These are phyloP conservation scores for Peromyscus californicus DNA, from an alignment of 2,113 vertebrate genomes.

Conservation along the genomic window DNA sequence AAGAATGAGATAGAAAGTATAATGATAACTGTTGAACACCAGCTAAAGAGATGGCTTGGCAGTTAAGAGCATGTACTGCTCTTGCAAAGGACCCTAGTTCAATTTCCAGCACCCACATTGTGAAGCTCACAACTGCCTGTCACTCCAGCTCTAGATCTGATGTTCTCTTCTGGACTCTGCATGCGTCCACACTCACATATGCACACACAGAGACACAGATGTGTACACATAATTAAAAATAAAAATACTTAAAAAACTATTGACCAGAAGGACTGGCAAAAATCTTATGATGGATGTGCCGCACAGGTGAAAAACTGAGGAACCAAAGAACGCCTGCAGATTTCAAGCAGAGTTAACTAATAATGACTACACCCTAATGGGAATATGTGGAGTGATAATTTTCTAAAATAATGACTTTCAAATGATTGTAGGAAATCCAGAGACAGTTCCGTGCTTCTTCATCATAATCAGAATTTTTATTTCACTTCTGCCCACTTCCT, in stretches of 20 bases:
- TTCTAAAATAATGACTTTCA: slow-evolving; percentile 38
- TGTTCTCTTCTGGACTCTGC: neutral
- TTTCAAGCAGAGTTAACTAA: slow-evolving; percentile 30
- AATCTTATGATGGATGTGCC: neutral
- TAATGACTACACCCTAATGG: neutral
- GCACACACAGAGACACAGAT: neutral
- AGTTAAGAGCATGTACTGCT: neutral
- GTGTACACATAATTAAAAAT: neutral
- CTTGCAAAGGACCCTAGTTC: neutral
- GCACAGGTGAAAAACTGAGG: slow-evolving; percentile 14
- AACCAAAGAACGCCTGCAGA: slow-evolving; percentile 13
- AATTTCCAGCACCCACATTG: neutral
- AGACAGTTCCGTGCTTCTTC: slow-evolving; percentile 20
- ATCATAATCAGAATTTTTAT: slow-evolving; percentile 4
- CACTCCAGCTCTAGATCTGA: neutral
- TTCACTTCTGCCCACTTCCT: slow-evolving; percentile 35
- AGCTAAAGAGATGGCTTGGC: neutral
- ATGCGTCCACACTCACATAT: neutral
- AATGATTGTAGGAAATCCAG: neutral
- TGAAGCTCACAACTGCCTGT: neutral
- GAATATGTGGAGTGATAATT: neutral
- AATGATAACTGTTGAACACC: slow-evolving; percentile 14
- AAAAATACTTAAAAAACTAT: neutral
- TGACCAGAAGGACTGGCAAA: slow-evolving; percentile 33
- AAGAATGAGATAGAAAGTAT: neutral